Base-by-base conservation (phyloP, 1,140 invertebrate genomes). In the Bombus cullumanus region DNA sequence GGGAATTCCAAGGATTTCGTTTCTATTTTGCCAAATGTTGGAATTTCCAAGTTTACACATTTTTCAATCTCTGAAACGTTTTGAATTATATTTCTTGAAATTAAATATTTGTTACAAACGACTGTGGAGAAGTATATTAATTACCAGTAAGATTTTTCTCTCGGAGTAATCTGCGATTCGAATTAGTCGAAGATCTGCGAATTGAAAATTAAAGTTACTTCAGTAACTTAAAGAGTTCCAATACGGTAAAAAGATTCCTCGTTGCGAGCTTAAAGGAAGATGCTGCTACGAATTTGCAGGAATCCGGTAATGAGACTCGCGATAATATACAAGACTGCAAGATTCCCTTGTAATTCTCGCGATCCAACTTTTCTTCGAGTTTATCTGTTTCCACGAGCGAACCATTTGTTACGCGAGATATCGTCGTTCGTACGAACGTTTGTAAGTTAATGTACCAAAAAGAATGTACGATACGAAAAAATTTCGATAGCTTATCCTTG, bases 371-470 rank as follows among this genome's bases (percentile, higher is more conserved):
- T 53, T 57, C 43, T 15, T 22, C 47, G 22, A 53, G 43, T 75
- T 75, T 75, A 75, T 57, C 73, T 25, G 31, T 28, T 53, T 57
- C 43, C 41, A 53, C 73, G 18, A 25, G 18, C 37, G 10, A 53
- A 3, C 73, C 47, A 31, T 75, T 75, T 75, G 25, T 75, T 75
- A 57, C 73, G 1, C 41, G 9, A 75, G 31, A 72, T 72, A 72
- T 72, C 69, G 39, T 13, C 34, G 28, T 41, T 13, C 41, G 8
- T 37, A 25, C 73, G 43, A 34, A 34, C 13, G 0, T 34, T 34
- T 34, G 18, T 75, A 34, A 53, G 41, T 53, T 76, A 76, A 76
- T 76, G 74, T 34, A 57, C 5, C 76, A n/a, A 43, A n/a, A 43
- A 31, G 39, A 78, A 39, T 28, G 31, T 2, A 28, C 64, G 34